Base-by-base conservation (phyloP, 2,888 invertebrate genomes). In the Herminia tarsipennalis region DNA sequence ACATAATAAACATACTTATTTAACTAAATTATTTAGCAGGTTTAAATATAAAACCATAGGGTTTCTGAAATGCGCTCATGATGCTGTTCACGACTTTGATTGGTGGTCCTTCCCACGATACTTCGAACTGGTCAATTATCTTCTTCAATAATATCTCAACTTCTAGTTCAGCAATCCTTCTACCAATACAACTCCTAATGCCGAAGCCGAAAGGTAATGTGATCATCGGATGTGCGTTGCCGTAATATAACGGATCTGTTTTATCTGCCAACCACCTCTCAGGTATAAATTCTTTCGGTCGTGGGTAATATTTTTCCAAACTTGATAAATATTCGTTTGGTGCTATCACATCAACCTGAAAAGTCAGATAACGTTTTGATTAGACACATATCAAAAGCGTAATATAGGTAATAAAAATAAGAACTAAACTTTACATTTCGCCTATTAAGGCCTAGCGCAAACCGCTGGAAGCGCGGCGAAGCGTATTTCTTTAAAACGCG, bases 141-240 rank as follows among this genome's bases (percentile, higher is more conserved):
- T 67, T 92, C 25, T 91, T 81, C n/a, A 92, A 38, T 0, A 93
- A 73, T 1, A 85, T 85, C 77, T 94, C 93, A 44, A 95, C 90
- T 78, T 95, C 95, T 55, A 96, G 81, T 64, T 95, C 95, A 0
- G 95, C 95, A 56, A 96, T 92, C 64, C 96, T 85, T 70, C 94
- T 90, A 3, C 96, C 96, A 44, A 95, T 92, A 66, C 95, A 95
- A 53, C 92, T 92, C 33, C 95, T 92, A 0, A 94, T 90, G 0
- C 95, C 95, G 65, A 93, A 94, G 0, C 95, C 95, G 70, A 95
- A 95, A 0, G 95, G 95, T 45, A 94, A 76, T 32, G 92, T 92
- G 0, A 92, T 87, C 80, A 94, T 94, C 0, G 94, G 93, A 76
- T 93, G 92, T 9, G 90, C 81, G 36, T 91, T 87, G 9, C 89